A percentile compares a stretch with the other conserved stretches of the same genome.
Conservation (phyloP, 2,113 vertebrate species). For the Podarcis muralis region DNA sequence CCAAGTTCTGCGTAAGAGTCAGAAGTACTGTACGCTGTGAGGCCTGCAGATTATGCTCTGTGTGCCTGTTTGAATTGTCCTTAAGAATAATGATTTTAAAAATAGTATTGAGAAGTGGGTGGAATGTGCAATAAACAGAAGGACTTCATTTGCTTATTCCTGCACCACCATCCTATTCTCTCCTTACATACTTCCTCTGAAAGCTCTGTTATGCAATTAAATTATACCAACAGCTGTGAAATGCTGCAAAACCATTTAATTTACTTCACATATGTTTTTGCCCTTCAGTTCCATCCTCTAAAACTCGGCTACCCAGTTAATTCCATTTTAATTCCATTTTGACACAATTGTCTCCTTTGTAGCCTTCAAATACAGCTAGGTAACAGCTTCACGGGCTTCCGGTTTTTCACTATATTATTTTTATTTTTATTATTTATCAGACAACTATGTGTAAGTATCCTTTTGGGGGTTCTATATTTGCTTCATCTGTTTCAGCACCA, state of each 20-base stretch:
- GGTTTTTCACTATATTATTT: neutral
- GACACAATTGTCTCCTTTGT: neutral
- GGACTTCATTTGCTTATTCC: neutral
- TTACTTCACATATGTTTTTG: neutral
- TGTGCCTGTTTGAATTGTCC: neutral
- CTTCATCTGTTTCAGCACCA: neutral
- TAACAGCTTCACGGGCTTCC: neutral
- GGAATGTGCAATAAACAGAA: neutral
- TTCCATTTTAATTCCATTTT: neutral
- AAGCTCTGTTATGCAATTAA: neutral
- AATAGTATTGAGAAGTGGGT: neutral
- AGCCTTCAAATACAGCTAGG: neutral
- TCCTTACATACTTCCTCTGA: neutral
- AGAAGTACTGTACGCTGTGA: neutral
- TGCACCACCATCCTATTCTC: neutral
- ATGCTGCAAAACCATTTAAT: neutral
- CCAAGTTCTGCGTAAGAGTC: neutral
- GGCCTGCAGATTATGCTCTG: neutral
- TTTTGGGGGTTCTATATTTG: neutral
- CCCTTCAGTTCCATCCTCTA: neutral
- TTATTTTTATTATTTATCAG: neutral
- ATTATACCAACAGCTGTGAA: neutral
- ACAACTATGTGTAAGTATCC: no score
- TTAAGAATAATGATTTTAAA: neutral
- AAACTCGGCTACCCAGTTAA: neutral